Conservation (phyloP, 2,888 invertebrate species). For the Sarcophaga rosellei region DNA sequence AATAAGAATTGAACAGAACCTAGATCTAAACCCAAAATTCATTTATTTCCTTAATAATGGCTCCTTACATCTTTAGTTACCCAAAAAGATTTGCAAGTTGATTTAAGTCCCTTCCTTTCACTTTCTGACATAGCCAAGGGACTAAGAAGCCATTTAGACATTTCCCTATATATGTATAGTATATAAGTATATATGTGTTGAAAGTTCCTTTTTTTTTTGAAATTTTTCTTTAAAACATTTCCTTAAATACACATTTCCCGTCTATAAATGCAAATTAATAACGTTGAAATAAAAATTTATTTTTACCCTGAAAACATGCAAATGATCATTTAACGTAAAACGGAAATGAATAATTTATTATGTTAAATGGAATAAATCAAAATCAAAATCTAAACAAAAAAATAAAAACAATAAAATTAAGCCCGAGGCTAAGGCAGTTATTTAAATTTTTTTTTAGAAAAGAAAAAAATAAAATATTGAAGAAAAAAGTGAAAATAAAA, state of each 20-base stretch:
- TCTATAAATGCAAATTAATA: slow-evolving; percentile 27
- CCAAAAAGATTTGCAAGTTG: no score
- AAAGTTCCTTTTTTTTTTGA: neutral
- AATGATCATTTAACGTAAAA: slow-evolving; percentile 77
- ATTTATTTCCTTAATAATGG: no score
- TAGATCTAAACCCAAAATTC: no score
- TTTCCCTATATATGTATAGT: neutral
- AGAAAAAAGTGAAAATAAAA: neutral
- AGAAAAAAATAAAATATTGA: neutral
- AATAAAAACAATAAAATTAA: slow-evolving; percentile 24
- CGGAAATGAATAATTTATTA: slow-evolving; percentile 78
- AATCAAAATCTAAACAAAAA: slow-evolving; percentile 53
- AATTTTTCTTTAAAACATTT: neutral
- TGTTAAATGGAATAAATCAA: slow-evolving; percentile 68
- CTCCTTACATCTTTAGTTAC: no score
- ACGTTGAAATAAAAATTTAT: neutral
- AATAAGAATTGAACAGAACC: no score
- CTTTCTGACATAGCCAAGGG: no score
- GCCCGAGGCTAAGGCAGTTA: neutral
- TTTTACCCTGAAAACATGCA: slow-evolving; percentile 67
- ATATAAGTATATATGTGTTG: neutral
- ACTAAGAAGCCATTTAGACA: neutral
- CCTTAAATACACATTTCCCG: neutral
- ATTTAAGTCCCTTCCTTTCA: no score
- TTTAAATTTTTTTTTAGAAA: neutral